Base-by-base conservation (phyloP, 2,888 invertebrate species). In the Dryococelus australis region DNA sequence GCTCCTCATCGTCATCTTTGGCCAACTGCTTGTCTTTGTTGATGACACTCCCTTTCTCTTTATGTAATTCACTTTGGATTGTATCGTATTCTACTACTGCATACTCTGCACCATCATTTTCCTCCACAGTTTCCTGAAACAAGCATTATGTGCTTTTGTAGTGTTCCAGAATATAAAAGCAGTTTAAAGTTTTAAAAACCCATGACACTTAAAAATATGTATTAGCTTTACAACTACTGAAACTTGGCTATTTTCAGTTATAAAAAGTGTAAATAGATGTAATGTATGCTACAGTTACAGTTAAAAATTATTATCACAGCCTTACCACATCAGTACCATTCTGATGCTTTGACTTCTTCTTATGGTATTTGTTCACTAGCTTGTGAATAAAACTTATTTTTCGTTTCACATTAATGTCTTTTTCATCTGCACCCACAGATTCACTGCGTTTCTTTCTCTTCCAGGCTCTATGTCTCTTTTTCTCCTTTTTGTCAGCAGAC, bases 11-110 rank as follows among this genome's bases (percentile, higher is more conserved):
- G 65, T 24, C 0, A 24, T 65, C 47, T 35, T 35, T 35, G 35
- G 35, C 35, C 47, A 84, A 84, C 26, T 65, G n/a, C 35, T 65
- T 86, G 6, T 86, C 65, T 65, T 86, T 78, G 12, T 9, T 78
- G 2, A 35, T 5, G 9, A 79, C 78, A 35, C n/a, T 43, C n/a
- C 0, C 78, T 79, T 16, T n/a, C 6, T 27, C 27, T 80, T 80
- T 86, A 35, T 35, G 2, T 35, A 1, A 1, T 35, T 35, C 35
- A 16, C 51, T 16, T n/a, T 16, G 24, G 65, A 65, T n/a, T 20
- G 20, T 9, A 65, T 65, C 6, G n/a, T 65, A 65, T 8, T 65
- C n/a, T 65, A 65, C 16, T n/a, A 65, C 65, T 20, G 10, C 65
- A 65, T 65, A 65, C n/a, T 65, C 65, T n/a, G n/a, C n/a, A 24